Percentiles rank a stretch among this genome's conserved stretches.
Evolutionary conservation across 2,888 invertebrate species (phyloP).

Genomic region (Rhabditophanes sp.): DNA sequence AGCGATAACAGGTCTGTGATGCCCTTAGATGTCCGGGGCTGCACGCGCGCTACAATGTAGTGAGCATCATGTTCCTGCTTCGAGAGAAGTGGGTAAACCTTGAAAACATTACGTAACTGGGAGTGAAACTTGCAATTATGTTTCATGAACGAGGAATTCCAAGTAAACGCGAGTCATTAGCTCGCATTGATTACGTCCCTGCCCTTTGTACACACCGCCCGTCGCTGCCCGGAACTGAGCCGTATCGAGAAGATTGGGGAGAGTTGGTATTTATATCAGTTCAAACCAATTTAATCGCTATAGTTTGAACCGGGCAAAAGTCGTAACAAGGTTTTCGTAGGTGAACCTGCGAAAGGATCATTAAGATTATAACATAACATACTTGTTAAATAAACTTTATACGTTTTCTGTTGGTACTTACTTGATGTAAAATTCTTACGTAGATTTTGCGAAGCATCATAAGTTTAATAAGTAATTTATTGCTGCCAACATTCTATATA

Average conservation of each 20-base stretch:
- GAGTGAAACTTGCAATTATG: conserved; percentile 55
- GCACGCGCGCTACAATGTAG: conserved; percentile 56
- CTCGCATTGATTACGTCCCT: conserved; percentile 57
- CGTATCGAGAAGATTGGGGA: conserved; percentile 12
- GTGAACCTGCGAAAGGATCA: conserved; percentile 53
- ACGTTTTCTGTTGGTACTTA: too few relatives aligned
- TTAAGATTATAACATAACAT: conserved; percentile 22
- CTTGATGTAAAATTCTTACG: too few relatives aligned
- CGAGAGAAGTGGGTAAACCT: conserved; percentile 56
- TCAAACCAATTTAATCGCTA: conserved; percentile 19
- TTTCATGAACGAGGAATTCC: conserved; percentile 54
- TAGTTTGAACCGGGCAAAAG: conserved; percentile 44
- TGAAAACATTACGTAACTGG: conserved; percentile 57
- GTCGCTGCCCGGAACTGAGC: conserved; percentile 48
- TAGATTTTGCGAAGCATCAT: too few relatives aligned
- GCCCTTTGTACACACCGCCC: conserved; percentile 58
- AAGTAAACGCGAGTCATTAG: conserved; percentile 57
- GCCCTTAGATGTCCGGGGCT: conserved; percentile 55
- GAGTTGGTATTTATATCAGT: conserved; percentile 3
- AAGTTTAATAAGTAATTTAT: too few relatives aligned
- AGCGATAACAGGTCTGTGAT: conserved; percentile 56
- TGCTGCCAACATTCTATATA: too few relatives aligned
- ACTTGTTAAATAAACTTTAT: too few relatives aligned
- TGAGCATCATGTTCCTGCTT: conserved; percentile 48
- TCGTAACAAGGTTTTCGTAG: conserved; percentile 57